These are phyloP conservation scores for Xiphydria camelus DNA, from an alignment of 2,888 invertebrate species.

Conservation along the genomic window DNA sequence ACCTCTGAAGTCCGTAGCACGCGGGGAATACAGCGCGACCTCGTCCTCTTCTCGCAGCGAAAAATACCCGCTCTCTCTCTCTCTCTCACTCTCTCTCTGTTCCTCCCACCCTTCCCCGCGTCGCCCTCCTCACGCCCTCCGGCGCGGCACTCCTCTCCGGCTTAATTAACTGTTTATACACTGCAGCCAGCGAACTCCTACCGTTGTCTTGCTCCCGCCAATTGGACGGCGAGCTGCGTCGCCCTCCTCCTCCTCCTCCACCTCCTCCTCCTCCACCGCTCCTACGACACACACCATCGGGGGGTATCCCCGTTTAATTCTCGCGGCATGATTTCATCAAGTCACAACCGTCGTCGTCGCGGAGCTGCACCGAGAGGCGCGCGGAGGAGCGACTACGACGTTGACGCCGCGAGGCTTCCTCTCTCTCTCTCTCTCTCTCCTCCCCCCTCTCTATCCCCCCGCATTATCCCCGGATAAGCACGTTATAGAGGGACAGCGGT, in stretches of 20 bases:
- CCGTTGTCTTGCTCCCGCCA: constrained; percentile 54
- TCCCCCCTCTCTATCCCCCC: constrained; percentile 15
- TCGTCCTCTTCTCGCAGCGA: constrained; percentile 8
- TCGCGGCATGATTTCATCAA: constrained; percentile 54
- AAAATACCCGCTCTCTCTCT: constrained; percentile 21
- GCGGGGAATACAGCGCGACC: constrained; percentile 6
- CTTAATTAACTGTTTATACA: constrained; percentile 58
- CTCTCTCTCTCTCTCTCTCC: constrained; percentile 11
- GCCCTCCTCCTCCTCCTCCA: no score
- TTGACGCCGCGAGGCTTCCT: constrained; percentile 18
- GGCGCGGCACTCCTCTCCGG: constrained; percentile 44
- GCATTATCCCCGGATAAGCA: no score
- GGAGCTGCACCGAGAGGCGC: constrained; percentile 21
- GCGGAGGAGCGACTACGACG: constrained; percentile 29
- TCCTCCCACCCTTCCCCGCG: constrained; percentile 12
- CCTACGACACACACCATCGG: constrained; percentile 28
- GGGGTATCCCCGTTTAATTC: constrained; percentile 44
- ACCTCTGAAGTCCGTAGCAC: constrained; percentile 46
- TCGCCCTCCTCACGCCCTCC: constrained; percentile 22
- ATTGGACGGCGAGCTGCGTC: constrained; percentile 44
- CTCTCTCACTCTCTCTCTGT: constrained; percentile 19
- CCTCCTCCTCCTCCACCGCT: constrained; percentile 13
- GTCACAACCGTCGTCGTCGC: constrained; percentile 39
- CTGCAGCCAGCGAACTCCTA: constrained; percentile 53
- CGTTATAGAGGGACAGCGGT: no score